Conservation (phyloP, 2,888 invertebrate species). For the Xanthorhoe designata region DNA sequence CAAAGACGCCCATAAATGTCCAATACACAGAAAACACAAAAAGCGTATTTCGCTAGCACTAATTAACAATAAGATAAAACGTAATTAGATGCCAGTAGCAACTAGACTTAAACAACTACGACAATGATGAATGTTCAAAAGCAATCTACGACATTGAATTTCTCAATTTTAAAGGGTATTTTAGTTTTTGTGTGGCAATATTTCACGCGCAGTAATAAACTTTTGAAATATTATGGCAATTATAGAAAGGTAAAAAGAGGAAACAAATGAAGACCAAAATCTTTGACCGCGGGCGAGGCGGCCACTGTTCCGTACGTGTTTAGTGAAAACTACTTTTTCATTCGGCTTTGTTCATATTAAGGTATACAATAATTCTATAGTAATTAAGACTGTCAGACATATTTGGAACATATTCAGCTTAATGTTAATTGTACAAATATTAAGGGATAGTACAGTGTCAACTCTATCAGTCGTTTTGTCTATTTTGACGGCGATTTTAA, state of each 20-base stretch:
- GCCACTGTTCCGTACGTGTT: slow-evolving; percentile 79
- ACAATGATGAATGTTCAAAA: slow-evolving; percentile 32
- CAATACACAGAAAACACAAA: background rate
- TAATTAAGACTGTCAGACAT: no score
- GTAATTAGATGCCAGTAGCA: slow-evolving; percentile 31
- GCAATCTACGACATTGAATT: slow-evolving; percentile 36
- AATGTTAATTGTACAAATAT: no score
- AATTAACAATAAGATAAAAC: slow-evolving; percentile 30
- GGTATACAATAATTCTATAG: no score
- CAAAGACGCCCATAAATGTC: slow-evolving; percentile 19
- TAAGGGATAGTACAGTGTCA: no score
- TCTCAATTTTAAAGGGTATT: slow-evolving; percentile 34
- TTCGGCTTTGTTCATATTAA: slow-evolving; percentile 11
- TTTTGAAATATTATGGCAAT: slow-evolving; percentile 74
- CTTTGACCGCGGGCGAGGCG: slow-evolving; percentile 65
- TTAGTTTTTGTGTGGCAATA: slow-evolving; percentile 53
- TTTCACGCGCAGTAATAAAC: slow-evolving; percentile 64
- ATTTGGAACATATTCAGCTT: no score
- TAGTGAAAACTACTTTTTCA: slow-evolving; percentile 47
- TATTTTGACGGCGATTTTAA: no score
- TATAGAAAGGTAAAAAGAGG: slow-evolving; percentile 69
- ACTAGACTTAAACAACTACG: slow-evolving; percentile 29
- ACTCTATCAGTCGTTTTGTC: no score
- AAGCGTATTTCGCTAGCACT: slow-evolving; percentile 17
- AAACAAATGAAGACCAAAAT: slow-evolving; percentile 71